These are phyloP conservation scores for Thalassoma bifasciatum DNA, from an alignment of 2,113 vertebrate species.

Conservation along the genomic window DNA sequence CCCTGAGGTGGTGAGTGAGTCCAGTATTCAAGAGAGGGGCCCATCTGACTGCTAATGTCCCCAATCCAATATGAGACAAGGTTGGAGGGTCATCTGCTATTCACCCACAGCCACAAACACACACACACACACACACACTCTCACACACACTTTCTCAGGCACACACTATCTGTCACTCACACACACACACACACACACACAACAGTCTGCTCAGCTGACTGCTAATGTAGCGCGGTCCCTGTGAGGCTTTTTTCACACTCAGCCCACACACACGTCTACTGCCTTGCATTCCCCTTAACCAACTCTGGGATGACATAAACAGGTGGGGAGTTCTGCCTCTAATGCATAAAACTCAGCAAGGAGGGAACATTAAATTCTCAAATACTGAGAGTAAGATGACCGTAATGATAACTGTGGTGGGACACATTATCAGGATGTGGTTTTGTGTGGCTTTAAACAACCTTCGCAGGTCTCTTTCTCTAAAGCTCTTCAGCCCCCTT, in stretches of 20 bases:
- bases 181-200: conserved; percentile 55
- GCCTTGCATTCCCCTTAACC: conserved; percentile 16
- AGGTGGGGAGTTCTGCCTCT: conserved; percentile 31
- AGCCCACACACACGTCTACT: background rate
- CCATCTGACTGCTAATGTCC: conserved; percentile 76
- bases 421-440: conserved; percentile 53
- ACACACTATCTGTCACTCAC: conserved; percentile 57
- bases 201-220: conserved; percentile 56
- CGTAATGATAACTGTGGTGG: conserved; percentile 39
- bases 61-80: conserved; percentile 61
- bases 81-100: conserved; percentile 69
- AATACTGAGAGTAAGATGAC: conserved; percentile 19
- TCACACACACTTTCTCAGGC: too few species aligned
- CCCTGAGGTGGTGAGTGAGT: conserved; percentile 51
- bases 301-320: conserved; percentile 41
- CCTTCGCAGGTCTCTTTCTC: conserved; percentile 31
- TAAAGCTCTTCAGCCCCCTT: conserved; percentile 47
- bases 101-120: conserved; percentile 36
- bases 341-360: conserved; percentile 47
- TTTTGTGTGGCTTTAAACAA: conserved; percentile 63
- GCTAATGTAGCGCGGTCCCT: conserved; percentile 65
- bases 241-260: conserved; percentile 9
- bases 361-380: conserved; percentile 22
- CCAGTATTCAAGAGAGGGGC: conserved; percentile 56
- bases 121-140: conserved; percentile 17